These are phyloP conservation scores for Alentia gelatinosa DNA, from an alignment of 2,888 invertebrate genomes.

Conservation along the genomic window DNA sequence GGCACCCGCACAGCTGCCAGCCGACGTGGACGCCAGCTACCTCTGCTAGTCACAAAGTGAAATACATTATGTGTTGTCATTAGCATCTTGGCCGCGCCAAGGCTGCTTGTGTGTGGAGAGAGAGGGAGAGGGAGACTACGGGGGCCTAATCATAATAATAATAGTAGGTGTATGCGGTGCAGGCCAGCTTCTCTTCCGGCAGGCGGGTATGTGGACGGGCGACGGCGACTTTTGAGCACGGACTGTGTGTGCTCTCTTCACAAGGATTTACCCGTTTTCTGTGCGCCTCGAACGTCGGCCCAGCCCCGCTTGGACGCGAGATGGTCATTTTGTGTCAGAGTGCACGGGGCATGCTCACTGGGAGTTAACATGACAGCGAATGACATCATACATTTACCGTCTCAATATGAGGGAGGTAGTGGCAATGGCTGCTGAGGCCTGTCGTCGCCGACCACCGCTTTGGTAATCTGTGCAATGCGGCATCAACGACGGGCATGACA, in stretches of 20 bases:
- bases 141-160: constrained; percentile 53
- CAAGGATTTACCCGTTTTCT: constrained; percentile 21
- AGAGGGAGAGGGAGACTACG: background rate
- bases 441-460: background rate
- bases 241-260: background rate
- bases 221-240: constrained; percentile 12
- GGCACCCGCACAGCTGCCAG: constrained; percentile 5
- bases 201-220: background rate
- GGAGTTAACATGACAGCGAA: constrained; percentile 41
- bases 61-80: constrained; percentile 51
- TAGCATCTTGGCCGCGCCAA: constrained; percentile 47
- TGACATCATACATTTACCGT: constrained; percentile 52
- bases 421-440: constrained; percentile 19
- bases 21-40: background rate
- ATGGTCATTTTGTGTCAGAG: constrained; percentile 53
- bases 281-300: background rate
- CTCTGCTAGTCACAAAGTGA: constrained; percentile 49
- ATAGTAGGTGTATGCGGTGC: constrained; percentile 5
- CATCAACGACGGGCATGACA: constrained; percentile 6
- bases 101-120: too few relatives aligned
- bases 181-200: background rate
- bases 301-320: background rate
- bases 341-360: constrained; percentile 52
- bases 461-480: background rate
- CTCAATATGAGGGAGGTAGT: constrained; percentile 32